A percentile compares a stretch with the other conserved stretches of the same genome.
Conservation (phyloP, 2,113 vertebrate species). For the Geococcyx californianus region DNA sequence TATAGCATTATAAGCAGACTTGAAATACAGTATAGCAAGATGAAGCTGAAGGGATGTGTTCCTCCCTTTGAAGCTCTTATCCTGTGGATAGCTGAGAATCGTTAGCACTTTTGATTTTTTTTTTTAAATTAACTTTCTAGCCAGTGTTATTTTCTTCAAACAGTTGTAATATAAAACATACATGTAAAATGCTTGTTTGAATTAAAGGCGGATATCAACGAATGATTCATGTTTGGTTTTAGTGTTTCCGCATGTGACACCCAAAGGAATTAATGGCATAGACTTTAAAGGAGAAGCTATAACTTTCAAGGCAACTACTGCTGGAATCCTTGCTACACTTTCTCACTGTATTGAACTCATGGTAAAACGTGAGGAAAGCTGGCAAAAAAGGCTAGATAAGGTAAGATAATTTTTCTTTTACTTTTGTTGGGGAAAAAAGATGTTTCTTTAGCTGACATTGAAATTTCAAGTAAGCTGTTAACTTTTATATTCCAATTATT, state of each 20-base stretch:
- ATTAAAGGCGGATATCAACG: neutral
- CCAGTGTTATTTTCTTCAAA: neutral
- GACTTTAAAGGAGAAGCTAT: conserved; percentile 99
- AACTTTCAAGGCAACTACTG: conserved; percentile 98
- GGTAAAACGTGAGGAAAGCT: conserved; percentile 93
- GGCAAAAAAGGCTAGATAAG: conserved; percentile 97
- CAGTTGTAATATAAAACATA: neutral
- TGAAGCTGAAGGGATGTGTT: neutral
- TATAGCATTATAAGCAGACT: conserved; percentile 34
- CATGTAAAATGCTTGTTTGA: neutral
- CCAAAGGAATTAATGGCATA: conserved; percentile 92
- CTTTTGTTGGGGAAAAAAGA: neutral
- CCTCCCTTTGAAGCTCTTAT: neutral
- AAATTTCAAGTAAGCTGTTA: neutral
- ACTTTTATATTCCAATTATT: neutral
- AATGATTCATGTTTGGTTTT: conserved; percentile 31
- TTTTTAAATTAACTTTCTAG: neutral
- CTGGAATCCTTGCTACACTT: conserved; percentile 94
- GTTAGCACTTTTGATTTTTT: neutral
- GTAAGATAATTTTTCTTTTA: conserved; percentile 67
- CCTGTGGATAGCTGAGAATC: neutral
- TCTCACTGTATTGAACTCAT: conserved; percentile 98
- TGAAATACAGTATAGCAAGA: conserved; percentile 38
- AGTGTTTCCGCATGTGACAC: conserved; percentile 88
- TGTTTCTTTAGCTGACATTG: neutral